phyloP scores from a whole-genome alignment of 1,140 invertebrate species.

The Chymomyza costata region DNA sequence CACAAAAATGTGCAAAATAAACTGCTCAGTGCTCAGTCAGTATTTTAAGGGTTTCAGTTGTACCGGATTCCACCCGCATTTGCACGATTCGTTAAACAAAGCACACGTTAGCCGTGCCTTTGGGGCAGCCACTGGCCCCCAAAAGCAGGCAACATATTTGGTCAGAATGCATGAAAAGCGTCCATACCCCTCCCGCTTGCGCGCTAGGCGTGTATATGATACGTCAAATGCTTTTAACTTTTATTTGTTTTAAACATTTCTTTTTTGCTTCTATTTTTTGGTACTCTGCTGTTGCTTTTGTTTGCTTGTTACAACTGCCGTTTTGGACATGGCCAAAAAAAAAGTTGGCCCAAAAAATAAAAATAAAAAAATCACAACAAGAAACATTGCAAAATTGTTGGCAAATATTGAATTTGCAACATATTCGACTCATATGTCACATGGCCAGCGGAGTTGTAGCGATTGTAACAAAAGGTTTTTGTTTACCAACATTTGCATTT shows the following conservation, averaged over 20 bases:
- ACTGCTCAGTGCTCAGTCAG: slow-evolving; percentile 41
- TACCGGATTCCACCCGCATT: slow-evolving; percentile 65
- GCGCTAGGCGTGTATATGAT: slow-evolving; percentile 32
- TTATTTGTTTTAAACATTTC: slow-evolving; percentile 56
- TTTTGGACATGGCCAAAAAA: slow-evolving; percentile 33
- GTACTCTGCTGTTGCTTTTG: slow-evolving; percentile 38
- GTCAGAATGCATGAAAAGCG: not conserved
- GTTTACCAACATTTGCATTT: slow-evolving; percentile 63
- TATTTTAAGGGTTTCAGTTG: slow-evolving; percentile 8
- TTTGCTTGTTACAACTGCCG: slow-evolving; percentile 54
- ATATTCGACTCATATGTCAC: slow-evolving; percentile 69
- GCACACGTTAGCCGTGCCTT: slow-evolving; percentile 63
- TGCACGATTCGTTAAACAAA: slow-evolving; percentile 75
- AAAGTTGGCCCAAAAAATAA: slow-evolving; percentile 24
- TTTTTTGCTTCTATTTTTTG: slow-evolving; percentile 14
- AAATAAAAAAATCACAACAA: slow-evolving; percentile 30
- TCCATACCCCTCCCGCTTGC: slow-evolving; percentile 13
- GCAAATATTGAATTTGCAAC: slow-evolving; percentile 75
- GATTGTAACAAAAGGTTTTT: slow-evolving; percentile 64
- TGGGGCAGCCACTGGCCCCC: slow-evolving; percentile 18
- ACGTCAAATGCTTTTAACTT: slow-evolving; percentile 63
- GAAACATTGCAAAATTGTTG: slow-evolving; percentile 69
- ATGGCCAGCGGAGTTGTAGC: slow-evolving; percentile 39
- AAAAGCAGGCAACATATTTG: slow-evolving; percentile 37
- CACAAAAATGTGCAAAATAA: slow-evolving; percentile 60